Percentiles rank a stretch among this genome's conserved stretches.
Evolutionary conservation across 1,140 invertebrate species (phyloP).

Genomic region (Drosophila rhopaloa): DNA sequence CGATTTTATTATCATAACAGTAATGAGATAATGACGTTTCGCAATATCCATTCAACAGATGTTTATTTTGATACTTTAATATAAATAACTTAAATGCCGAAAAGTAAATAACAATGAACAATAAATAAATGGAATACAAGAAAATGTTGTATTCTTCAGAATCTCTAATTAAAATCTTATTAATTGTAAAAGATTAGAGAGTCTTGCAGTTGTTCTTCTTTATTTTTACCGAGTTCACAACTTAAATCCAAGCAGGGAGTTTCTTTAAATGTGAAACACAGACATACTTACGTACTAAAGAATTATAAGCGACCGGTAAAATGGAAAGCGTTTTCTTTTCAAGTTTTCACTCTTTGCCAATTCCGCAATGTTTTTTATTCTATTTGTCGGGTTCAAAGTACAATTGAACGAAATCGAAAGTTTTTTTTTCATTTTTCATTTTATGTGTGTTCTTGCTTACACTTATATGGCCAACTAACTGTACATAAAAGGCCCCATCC

Average conservation of each 20-base stretch:
- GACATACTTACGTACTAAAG: conserved; percentile 8
- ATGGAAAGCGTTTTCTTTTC: conserved; percentile 48
- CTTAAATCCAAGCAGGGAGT: not conserved
- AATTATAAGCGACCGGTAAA: conserved; percentile 35
- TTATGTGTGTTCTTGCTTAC: conserved; percentile 33
- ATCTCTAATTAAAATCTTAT: too few species aligned
- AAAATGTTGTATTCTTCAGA: too few species aligned
- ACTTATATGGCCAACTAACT: conserved; percentile 46
- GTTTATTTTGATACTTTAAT: too few species aligned
- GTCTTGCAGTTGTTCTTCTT: too few species aligned
- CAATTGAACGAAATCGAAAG: conserved; percentile 81
- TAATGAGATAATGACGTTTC: too few species aligned
- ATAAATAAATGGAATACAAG: too few species aligned
- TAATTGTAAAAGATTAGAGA: too few species aligned
- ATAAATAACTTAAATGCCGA: too few species aligned
- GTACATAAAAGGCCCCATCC: conserved; percentile 41
- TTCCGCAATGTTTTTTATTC: conserved; percentile 72
- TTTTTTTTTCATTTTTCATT: conserved; percentile 55
- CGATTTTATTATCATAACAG: too few species aligned
- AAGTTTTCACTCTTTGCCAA: conserved; percentile 66
- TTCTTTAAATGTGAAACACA: conserved; percentile 17
- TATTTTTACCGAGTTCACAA: too few species aligned
- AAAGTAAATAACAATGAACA: too few species aligned
- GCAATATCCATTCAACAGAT: too few species aligned
- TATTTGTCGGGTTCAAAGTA: conserved; percentile 75